These are phyloP conservation scores for Halichoerus grypus DNA, from an alignment of 2,113 vertebrate genomes.

Conservation along the genomic window DNA sequence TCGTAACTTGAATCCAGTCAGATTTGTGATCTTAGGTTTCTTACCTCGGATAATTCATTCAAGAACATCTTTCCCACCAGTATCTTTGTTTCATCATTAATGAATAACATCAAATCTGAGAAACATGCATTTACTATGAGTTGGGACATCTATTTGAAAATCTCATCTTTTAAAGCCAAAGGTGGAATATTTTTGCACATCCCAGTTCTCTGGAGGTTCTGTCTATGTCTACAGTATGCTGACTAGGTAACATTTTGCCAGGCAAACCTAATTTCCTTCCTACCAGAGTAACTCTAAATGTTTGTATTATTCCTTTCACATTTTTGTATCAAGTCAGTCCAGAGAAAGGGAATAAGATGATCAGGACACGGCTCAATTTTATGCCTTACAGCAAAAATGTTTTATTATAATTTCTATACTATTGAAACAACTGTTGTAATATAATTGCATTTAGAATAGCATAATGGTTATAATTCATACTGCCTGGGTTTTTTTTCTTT, in stretches of 20 bases:
- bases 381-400: not conserved
- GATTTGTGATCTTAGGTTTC: conserved; percentile 45
- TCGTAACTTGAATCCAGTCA: conserved; percentile 31
- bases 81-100: conserved; percentile 78
- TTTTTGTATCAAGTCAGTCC: conserved; percentile 78
- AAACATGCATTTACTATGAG: conserved; percentile 76
- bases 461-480: not conserved
- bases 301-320: conserved; percentile 80
- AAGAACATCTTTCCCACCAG: conserved; percentile 41
- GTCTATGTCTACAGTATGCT: conserved; percentile 66
- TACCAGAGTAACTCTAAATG: conserved; percentile 80
- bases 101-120: conserved; percentile 57
- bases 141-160: conserved; percentile 78
- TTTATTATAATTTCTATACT: not conserved
- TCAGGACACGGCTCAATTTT: conserved; percentile 43
- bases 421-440: not conserved
- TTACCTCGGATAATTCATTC: conserved; percentile 66
- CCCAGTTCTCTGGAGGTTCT: conserved; percentile 63
- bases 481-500: not conserved
- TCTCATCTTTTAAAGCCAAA: conserved; percentile 82
- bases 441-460: not conserved
- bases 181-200: conserved; percentile 71
- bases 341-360: conserved; percentile 62
- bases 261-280: conserved; percentile 85
- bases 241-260: conserved; percentile 75